Evolutionary conservation across 1,140 invertebrate genomes (phyloP), one percentile per base, ranked within the genome.

Genomic region (Meloidogyne hapla): DNA sequence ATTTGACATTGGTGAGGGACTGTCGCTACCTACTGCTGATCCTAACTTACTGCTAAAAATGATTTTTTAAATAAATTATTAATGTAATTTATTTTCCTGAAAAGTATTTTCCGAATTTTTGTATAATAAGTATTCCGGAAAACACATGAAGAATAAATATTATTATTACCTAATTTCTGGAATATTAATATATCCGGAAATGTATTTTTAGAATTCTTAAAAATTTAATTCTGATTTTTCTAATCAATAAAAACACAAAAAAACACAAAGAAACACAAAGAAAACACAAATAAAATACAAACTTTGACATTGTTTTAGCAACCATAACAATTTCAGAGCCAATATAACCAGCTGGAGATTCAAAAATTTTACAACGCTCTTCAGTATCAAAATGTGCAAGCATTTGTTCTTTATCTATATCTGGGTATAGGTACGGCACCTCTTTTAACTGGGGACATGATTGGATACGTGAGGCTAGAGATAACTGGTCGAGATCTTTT

Each of bases 321-420:
- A 86, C 85, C 85, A 86, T 86, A 10, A 86, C 86, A 76, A 86
- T 87, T 70, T 86, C 85, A 38, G 84, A 87, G 56, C 82, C 81
- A 56, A 86, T 86, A 56, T 86, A 86, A 13, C 85, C 79, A 13
- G 82, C 87, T 0, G 84, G 84, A 0, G 81, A 81, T 40, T 83
- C 85, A 64, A 63, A 63, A 25, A 77, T 76, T 28, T 82, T 80
- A 40, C 80, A 76, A 21, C 85, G 77, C 28, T 86, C 85, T 74
- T 86, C 85, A 1, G 68, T 77, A 2, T 86, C 85, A 42, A 86
- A 86, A 26, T 73, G 81, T 10, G 79, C 68, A 10, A 86, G 77
- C 85, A 86, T 86, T 62, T 86, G 84, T 48, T 86, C 85, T 65
- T 86, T 86, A 69, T 86, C 85, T 25, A 86, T 83, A 38, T 85